phyloP scores from a whole-genome alignment of 2,888 invertebrate species.

The Bellardia bayeri region DNA sequence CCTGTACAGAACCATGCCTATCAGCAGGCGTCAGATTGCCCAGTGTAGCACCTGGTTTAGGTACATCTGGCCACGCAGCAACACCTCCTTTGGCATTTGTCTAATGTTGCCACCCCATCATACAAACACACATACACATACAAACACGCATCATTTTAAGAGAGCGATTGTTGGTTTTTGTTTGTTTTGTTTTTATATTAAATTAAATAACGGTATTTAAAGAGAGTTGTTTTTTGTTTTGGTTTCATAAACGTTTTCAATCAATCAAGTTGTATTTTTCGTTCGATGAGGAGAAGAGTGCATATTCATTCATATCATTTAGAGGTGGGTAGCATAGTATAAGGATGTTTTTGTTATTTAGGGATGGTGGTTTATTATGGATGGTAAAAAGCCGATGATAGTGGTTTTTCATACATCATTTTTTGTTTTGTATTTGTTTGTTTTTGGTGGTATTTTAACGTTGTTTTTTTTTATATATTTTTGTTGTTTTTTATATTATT shows the following conservation, averaged over 20 bases:
- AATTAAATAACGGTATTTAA: slow-evolving; percentile 20
- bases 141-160: slow-evolving; percentile 42
- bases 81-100: slow-evolving; percentile 89
- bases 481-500: slow-evolving; percentile 28
- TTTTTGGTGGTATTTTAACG: slow-evolving; percentile 21
- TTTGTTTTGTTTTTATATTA: not conserved
- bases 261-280: slow-evolving; percentile 36
- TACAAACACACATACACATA: slow-evolving; percentile 48
- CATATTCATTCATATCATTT: slow-evolving; percentile 39
- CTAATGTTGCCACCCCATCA: slow-evolving; percentile 75
- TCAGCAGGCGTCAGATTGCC: slow-evolving; percentile 97
- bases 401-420: slow-evolving; percentile 45
- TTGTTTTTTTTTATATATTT: slow-evolving; percentile 37
- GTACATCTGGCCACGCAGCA: slow-evolving; percentile 93
- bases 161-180: slow-evolving; percentile 26
- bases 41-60: slow-evolving; percentile 91
- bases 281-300: slow-evolving; percentile 11
- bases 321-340: slow-evolving; percentile 48
- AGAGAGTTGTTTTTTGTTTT: slow-evolving; percentile 12
- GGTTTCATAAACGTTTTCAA: slow-evolving; percentile 26
- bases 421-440: slow-evolving; percentile 17
- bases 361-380: slow-evolving; percentile 60
- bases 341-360: slow-evolving; percentile 64
- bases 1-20: slow-evolving; percentile 98
- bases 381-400: slow-evolving; percentile 57